Evolutionary conservation across 2,113 vertebrate genomes (phyloP), one percentile per base, ranked within the genome.

Genomic region (Lophochroa leadbeateri): DNA sequence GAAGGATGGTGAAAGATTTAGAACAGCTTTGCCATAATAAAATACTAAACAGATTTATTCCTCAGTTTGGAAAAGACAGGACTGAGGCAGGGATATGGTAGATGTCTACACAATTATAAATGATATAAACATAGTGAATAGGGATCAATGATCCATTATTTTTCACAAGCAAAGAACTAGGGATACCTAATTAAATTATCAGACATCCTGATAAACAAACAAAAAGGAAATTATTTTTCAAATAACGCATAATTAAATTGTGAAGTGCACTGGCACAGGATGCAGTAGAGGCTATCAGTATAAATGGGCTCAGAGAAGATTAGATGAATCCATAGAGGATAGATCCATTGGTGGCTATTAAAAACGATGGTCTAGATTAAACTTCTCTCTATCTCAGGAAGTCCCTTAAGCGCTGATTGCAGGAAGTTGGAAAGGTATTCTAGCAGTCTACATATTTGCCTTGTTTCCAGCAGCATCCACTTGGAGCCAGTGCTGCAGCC

Each of bases 221-320:
- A 91, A 92, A 95, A 94, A 84, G 91, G 91, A 96, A 96, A 96
- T 87, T 95, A 35, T 95, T 91, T 96, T 96, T 96, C 86, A 91
- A 96, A 91, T 89, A 89, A 67, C 44, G 10, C 58, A 84, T 96
- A 96, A 96, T 95, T 96, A 84, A 92, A 97, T 96, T 96, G 29
- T 82, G 86, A 96, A 72, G 61, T 89, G 52, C 89, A 79, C 50
- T 95, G 93, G 74, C 83, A 89, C 89, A 91, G 94, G 91, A 95
- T 94, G 77, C 44, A 1, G 77, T 84, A 47, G 61, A 89, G 61
- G 69, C 91, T 94, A 92, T 96, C 94, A 61, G 74, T 82, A 84
- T 76, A 91, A 96, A 95, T 95, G 86, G 83, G 17, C 52, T 95
- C 47, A 11, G 57, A 84, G 72, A 94, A 96, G 91, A 95, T 92